Conservation (phyloP, 2,113 vertebrate species). For the Planiliza haematocheilus region DNA sequence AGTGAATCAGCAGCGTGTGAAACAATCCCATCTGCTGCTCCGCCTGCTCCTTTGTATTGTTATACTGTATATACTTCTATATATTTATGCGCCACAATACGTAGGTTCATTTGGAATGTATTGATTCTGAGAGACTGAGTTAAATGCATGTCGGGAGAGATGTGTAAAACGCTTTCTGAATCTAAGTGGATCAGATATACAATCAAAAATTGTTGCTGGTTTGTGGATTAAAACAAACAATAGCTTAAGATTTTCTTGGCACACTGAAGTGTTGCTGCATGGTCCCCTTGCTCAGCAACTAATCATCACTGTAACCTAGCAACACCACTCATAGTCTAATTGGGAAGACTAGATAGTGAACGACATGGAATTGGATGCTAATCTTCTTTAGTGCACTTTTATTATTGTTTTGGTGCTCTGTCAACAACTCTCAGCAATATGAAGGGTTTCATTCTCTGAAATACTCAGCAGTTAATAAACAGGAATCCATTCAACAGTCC, state of each 20-base stretch:
- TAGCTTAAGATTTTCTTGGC: constrained; percentile 7
- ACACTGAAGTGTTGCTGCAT: constrained; percentile 18
- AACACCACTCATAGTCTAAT: constrained; percentile 44
- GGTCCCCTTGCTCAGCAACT: constrained; percentile 25
- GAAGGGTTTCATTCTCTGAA: background rate
- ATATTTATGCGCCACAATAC: constrained; percentile 26
- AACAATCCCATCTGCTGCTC: constrained; percentile 63
- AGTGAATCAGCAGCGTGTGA: constrained; percentile 62
- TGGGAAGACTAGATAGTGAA: constrained; percentile 24
- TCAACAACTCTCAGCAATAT: background rate
- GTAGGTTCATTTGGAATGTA: constrained; percentile 45
- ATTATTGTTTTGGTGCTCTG: background rate
- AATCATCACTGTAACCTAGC: constrained; percentile 36
- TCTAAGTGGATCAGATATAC: constrained; percentile 3
- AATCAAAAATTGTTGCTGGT: background rate
- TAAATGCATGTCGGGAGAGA: constrained; percentile 11
- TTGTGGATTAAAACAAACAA: constrained; percentile 12
- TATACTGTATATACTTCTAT: constrained; percentile 11
- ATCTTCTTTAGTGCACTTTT: constrained; percentile 25
- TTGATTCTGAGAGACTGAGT: constrained; percentile 35
- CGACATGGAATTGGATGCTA: background rate
- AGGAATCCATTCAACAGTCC: no score
- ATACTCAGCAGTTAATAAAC: no score
- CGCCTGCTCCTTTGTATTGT: constrained; percentile 45
- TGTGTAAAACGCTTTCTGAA: background rate